Base-by-base conservation (phyloP, 23 tunicate genomes). In the Halocynthia roretzi region DNA sequence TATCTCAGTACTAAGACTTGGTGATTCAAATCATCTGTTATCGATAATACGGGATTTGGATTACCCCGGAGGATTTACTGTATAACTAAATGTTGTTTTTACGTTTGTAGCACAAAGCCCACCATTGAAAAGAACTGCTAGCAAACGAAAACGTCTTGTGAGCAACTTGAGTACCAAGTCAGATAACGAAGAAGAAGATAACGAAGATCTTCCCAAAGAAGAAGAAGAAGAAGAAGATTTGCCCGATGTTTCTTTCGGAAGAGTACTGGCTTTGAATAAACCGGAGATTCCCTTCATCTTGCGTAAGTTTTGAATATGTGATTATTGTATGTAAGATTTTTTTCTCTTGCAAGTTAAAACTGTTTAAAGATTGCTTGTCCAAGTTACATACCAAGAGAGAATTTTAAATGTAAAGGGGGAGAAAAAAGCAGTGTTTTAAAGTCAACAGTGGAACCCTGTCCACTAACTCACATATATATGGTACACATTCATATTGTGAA, bases 211-310 rank as follows among this genome's bases (percentile, higher is more conserved):
- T 9, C n/a, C 31, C 10, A 65, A 71, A 14, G 72, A 70, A 44
- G 56, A 65, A 5, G 54, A 51, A 7, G 89, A 84, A 68, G 87
- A 83, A 15, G 88, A 78, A 73, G 96, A 89, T 70, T 77, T 89
- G 6, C 89, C 96, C 0, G 81, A 80, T 8, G 89, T 89, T 44
- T 62, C 96, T 7, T 76, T 84, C 44, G 50, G 67, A 53, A 58
- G 89, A 19, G 72, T 89, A 7, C 10, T 81, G 2, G 86, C 83
- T 53, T 31, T 84, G 67, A 89, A 89, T 61, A 89, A 84, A 75
- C 96, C 96, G 15, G 96, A 89, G 68, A 48, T 84, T 56, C 54
- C 55, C 6, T 89, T 84, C 67, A 89, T 89, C 21, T 54, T 83
- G 23, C 8, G 95, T 88, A 88, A 79, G 87, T 71, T 5, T 0